Base-by-base conservation (phyloP, 2,888 invertebrate species). In the Ophioninae sp. region DNA sequence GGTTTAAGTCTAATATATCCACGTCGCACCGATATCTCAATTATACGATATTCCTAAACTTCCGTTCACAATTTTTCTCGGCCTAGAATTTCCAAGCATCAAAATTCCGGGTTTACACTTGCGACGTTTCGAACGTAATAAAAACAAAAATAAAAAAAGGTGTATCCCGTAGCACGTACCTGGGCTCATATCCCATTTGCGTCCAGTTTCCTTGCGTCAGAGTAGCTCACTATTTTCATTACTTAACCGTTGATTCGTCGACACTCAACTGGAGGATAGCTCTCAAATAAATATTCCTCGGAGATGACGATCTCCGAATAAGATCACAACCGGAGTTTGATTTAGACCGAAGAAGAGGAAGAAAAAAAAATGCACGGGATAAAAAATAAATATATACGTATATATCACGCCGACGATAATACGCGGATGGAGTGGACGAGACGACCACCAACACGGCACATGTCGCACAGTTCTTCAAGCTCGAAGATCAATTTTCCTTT, bases 181-280 rank as follows among this genome's bases (percentile, higher is more conserved):
- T 92, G 92, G 91, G 91, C 89, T 91, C 92, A 92, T 92, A 92
- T 92, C 92, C 92, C 89, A 90, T 84, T 84, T 85, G 88, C 89
- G 90, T 89, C 89, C 91, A 89, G 89, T 89, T 90, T 91, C 85
- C 87, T 86, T 87, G 30, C 82, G 78, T 82, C 79, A 79, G 72
- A 75, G 85, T 80, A 84, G 81, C 82, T 65, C 87, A 84, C 84
- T 83, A 79, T 84, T 78, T 80, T 76, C 79, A 78, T 64, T 79
- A 83, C 81, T 77, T 78, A 57, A 59, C 0, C 64, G 30, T 30
- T 37, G 41, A 70, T 73, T 68, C 65, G 7, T 44, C 61, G 62
- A n/a, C 61, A 57, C 79, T 76, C 39, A 44, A 20, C 56, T 61
- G 56, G 44, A 20, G 30, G 44, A 17, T 68, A 30, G 7, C 68